Evolutionary conservation across 1,140 invertebrate genomes (phyloP).

Genomic region (Drosophila aff.): DNA sequence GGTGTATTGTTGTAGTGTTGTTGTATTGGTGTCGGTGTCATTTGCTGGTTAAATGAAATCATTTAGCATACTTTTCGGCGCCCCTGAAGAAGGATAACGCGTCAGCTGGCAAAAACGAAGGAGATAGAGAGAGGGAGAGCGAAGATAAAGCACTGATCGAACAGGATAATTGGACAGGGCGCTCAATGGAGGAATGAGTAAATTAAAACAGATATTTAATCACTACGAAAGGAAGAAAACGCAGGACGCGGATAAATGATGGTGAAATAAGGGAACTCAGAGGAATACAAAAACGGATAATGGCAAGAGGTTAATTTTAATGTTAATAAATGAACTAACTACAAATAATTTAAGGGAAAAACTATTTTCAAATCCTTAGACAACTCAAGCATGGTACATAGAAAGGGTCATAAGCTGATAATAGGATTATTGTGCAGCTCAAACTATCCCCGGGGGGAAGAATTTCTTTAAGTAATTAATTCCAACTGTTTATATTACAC

Average conservation of each 20-base stretch:
- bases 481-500: neutral
- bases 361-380: neutral
- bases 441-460: neutral
- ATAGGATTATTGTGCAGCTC: neutral
- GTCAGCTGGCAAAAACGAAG: neutral
- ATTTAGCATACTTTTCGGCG: conserved; percentile 67
- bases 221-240: neutral
- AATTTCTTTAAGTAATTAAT: neutral
- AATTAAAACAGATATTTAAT: conserved; percentile 30
- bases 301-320: neutral
- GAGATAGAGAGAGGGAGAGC: neutral
- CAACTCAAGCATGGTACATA: neutral
- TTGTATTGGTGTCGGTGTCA: conserved; percentile 30
- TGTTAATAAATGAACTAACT: neutral
- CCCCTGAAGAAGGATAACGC: conserved; percentile 11
- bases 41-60: conserved; percentile 64
- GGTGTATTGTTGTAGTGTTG: conserved; percentile 23
- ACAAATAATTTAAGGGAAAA: neutral
- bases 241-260: neutral
- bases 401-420: neutral
- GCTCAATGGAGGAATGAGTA: conserved; percentile 6
- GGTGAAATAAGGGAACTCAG: neutral
- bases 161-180: neutral
- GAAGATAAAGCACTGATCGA: conserved; percentile 14
- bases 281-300: no score